Percentiles rank a stretch among this genome's conserved stretches.
phyloP scores from a whole-genome alignment of 2,888 invertebrate genomes.

The Dynastes hyllus region DNA sequence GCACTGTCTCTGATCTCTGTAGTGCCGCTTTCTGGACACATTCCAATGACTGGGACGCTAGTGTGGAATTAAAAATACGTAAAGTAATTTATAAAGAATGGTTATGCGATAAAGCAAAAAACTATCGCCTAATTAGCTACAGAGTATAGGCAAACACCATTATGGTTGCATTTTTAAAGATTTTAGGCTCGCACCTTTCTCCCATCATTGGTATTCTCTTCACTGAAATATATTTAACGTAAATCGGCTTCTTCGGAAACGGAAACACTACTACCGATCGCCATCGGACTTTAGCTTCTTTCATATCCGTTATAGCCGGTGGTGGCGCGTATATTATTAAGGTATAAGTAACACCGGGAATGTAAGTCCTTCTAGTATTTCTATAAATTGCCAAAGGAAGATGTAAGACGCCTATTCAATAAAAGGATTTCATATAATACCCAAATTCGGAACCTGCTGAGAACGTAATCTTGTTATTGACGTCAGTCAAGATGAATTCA shows the following conservation, averaged over 20 bases:
- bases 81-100: too few relatives aligned
- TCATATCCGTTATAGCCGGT: conserved; percentile 62
- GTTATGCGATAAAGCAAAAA: too few relatives aligned
- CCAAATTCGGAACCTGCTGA: conserved; percentile 59
- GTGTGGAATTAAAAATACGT: not conserved
- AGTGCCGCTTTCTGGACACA: conserved; percentile 60
- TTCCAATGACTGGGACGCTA: conserved; percentile 55
- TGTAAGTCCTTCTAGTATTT: conserved; percentile 50
- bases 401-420: not conserved
- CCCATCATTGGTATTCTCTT: conserved; percentile 53
- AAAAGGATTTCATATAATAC: conserved; percentile 54
- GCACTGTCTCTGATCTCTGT: conserved; percentile 62
- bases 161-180: not conserved
- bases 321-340: conserved; percentile 64
- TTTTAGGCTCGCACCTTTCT: conserved; percentile 26
- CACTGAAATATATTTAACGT: conserved; percentile 61
- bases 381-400: conserved; percentile 25
- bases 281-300: conserved; percentile 66
- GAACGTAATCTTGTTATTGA: conserved; percentile 61
- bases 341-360: conserved; percentile 57
- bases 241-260: conserved; percentile 61
- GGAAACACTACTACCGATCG: conserved; percentile 60
- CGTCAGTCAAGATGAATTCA: conserved; percentile 65
- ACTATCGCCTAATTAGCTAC: too few relatives aligned
- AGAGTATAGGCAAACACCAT: too few relatives aligned